phyloP scores from a whole-genome alignment of 2,797 vertebrate genomes.

The Micromesistius poutassou region DNA sequence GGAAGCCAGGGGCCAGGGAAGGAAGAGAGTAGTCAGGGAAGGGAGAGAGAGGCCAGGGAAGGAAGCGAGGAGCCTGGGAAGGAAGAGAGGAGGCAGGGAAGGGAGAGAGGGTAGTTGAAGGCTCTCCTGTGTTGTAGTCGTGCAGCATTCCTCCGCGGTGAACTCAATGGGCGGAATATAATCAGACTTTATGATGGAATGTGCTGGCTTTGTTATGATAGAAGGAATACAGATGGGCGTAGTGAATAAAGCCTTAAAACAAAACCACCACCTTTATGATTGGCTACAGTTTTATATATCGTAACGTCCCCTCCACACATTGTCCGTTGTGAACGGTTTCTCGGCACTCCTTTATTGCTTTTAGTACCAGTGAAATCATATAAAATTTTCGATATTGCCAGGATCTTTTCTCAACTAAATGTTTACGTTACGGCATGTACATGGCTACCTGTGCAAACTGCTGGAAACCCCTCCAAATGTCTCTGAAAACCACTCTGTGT shows the following conservation, averaged over 20 bases:
- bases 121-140: slow-evolving; percentile 38
- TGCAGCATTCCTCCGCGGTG: slow-evolving; percentile 56
- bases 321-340: too few species aligned
- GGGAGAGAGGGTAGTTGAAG: slow-evolving; percentile 20
- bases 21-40: slow-evolving; percentile 25
- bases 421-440: too few species aligned
- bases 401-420: too few species aligned
- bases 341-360: too few species aligned
- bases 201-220: slow-evolving; percentile 27
- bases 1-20: slow-evolving; percentile 14
- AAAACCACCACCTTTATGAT: neutral
- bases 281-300: neutral
- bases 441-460: too few species aligned
- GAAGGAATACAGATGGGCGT: slow-evolving; percentile 12
- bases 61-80: slow-evolving; percentile 9
- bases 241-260: slow-evolving; percentile 9
- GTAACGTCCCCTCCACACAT: neutral
- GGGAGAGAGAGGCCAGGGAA: slow-evolving; percentile 20
- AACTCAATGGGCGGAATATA: slow-evolving; percentile 54
- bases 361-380: too few species aligned
- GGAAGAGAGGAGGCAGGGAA: slow-evolving; percentile 15
- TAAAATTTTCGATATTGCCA: too few species aligned
- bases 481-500: too few species aligned
- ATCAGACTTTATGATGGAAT: slow-evolving; percentile 46
- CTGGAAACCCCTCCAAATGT: too few species aligned